These are phyloP conservation scores for Gastrophryne carolinensis DNA, from an alignment of 2,797 vertebrate genomes.

Conservation along the genomic window DNA sequence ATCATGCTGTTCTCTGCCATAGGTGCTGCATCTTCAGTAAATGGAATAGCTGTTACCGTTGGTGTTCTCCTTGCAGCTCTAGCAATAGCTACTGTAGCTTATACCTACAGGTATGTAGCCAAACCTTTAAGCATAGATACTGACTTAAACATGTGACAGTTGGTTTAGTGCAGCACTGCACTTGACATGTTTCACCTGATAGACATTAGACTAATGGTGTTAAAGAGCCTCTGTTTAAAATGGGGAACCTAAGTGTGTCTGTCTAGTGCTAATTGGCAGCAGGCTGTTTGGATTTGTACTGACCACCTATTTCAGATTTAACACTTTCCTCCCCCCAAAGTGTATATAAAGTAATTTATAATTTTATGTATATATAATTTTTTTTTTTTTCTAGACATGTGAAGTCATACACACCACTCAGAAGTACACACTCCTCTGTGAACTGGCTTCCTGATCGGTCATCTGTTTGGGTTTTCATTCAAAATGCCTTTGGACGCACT, in stretches of 20 bases:
- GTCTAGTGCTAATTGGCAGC: too few species aligned
- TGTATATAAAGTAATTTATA: slow-evolving; percentile 73
- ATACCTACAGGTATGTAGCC: slow-evolving; percentile 78
- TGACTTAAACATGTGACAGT: too few species aligned
- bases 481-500: slow-evolving; percentile 72
- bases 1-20: not conserved
- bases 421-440: slow-evolving; percentile 55
- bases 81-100: slow-evolving; percentile 69
- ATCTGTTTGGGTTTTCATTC: slow-evolving; percentile 76
- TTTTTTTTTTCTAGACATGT: slow-evolving; percentile 61
- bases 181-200: too few species aligned
- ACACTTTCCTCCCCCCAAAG: too few species aligned
- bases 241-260: too few species aligned
- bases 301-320: too few species aligned
- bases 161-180: too few species aligned
- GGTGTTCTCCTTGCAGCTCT: slow-evolving; percentile 72
- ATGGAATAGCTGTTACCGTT: slow-evolving; percentile 68
- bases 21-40: slow-evolving; percentile 62
- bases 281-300: too few species aligned
- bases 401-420: slow-evolving; percentile 70
- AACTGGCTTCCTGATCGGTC: slow-evolving; percentile 64
- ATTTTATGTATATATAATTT: slow-evolving; percentile 74
- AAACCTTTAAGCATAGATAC: not conserved
- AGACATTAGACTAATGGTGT: too few species aligned
- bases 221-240: too few species aligned